phyloP scores from a whole-genome alignment of 2,113 vertebrate species.

The Puma concolor region DNA sequence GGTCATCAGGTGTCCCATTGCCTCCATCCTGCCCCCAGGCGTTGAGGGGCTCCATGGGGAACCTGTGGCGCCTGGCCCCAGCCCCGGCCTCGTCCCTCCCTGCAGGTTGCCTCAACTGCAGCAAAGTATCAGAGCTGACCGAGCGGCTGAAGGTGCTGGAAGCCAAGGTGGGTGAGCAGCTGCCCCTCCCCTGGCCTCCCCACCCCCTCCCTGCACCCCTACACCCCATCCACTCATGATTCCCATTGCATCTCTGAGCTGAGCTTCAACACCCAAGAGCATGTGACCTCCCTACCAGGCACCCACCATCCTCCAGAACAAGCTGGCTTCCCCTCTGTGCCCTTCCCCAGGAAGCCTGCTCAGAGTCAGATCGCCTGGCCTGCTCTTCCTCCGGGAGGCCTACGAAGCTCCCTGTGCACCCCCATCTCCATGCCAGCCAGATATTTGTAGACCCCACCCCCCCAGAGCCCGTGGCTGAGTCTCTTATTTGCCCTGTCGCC shows the following conservation, averaged over 20 bases:
- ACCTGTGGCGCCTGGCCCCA: neutral
- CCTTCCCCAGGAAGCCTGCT: neutral
- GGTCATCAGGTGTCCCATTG: neutral
- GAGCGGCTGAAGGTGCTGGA: constrained; percentile 91
- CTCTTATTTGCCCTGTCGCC: neutral
- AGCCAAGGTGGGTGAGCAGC: constrained; percentile 87
- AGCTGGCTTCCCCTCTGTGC: neutral
- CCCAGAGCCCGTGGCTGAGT: neutral
- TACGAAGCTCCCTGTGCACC: neutral
- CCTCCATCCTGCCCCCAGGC: neutral
- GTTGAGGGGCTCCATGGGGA: neutral
- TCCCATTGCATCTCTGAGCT: neutral
- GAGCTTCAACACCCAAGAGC: neutral
- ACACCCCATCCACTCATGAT: fast-evolving
- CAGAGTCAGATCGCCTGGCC: neutral
- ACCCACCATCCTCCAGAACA: neutral
- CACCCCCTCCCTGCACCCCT: neutral
- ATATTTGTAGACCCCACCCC: neutral
- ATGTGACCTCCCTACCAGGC: neutral
- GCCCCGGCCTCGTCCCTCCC: neutral
- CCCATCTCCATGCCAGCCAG: neutral
- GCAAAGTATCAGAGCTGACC: constrained; percentile 88
- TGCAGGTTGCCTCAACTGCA: constrained; percentile 95
- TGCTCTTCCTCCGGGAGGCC: neutral
- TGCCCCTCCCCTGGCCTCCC: neutral